Percentiles rank a stretch among this genome's conserved stretches.
phyloP scores from a whole-genome alignment of 2,797 vertebrate genomes.

The Furcifer pardalis region DNA sequence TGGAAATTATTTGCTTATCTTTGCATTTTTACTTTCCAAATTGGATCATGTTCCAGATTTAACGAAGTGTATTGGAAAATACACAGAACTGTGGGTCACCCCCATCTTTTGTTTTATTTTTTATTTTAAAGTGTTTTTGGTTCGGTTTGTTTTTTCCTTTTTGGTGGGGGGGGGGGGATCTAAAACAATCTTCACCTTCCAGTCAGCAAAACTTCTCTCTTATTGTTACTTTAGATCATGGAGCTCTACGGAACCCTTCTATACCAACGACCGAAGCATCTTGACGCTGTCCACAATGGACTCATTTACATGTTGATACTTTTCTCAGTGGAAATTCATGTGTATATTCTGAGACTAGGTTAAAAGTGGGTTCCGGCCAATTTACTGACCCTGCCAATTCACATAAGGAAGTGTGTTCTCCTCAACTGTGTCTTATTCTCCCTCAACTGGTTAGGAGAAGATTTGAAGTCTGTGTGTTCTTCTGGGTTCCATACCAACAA shows the following conservation, averaged over 20 bases:
- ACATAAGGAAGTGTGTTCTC: neutral
- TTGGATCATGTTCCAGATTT: neutral
- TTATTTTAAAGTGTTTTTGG: conserved; percentile 31
- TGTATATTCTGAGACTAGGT: conserved; percentile 71
- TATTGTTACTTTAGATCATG: conserved; percentile 93
- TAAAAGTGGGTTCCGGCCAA: conserved; percentile 47
- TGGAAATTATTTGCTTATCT: neutral
- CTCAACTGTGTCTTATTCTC: neutral
- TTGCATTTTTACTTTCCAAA: neutral
- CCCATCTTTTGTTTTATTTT: neutral
- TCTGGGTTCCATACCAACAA: conserved; percentile 38
- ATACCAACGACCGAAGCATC: conserved; percentile 93
- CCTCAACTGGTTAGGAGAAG: neutral
- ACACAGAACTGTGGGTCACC: neutral
- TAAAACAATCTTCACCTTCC: conserved; percentile 53
- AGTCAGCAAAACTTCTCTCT: conserved; percentile 81
- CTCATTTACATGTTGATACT: conserved; percentile 77
- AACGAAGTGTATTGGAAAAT: neutral
- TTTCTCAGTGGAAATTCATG: conserved; percentile 79
- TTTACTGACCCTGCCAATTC: neutral
- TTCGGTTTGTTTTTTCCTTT: conserved; percentile 14
- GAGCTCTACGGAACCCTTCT: conserved; percentile 90
- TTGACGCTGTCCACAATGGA: conserved; percentile 93
- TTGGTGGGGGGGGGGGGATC: no score
- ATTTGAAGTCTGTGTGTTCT: conserved; percentile 30